Base-by-base conservation (phyloP, 1,140 invertebrate species). In the Calosoma granatense region DNA sequence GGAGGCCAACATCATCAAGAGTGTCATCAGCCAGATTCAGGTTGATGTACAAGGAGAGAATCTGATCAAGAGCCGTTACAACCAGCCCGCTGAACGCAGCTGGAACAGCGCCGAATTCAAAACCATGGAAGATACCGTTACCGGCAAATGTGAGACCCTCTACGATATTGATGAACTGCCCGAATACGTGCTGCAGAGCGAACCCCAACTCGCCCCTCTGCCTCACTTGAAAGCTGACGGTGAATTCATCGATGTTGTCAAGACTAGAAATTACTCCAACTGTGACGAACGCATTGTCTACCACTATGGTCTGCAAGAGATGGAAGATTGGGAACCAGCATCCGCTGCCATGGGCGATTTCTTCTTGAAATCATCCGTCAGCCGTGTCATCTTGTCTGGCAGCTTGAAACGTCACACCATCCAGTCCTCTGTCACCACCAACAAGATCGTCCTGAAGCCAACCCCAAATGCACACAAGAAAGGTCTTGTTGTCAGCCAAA, bases 121-220 rank as follows among this genome's bases (percentile, higher is more conserved):
- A 56, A 79, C 78, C 23, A 81, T 85, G 79, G 86, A 88, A 70
- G 77, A 81, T 58, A 79, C 83, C 4, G 77, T 87, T 20, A 78
- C 76, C 61, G 86, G 86, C 47, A 77, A 79, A 65, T 84, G 81
- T 63, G 81, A 85, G 66, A 83, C 82, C 9, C 57, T 79, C 0
- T 87, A 87, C 68, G 78, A 83, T 20, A 77, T 87, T 6, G 73
- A 74, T 14, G 78, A 77, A 1, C 68, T 84, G 22, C 70, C 79
- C 2, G 66, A 78, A 19, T 75, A 78, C 58, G 66, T 76, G 62
- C 12, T 75, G 1, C 60, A 71, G 52, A 43, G 55, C 17, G 64
- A 74, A 51, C 77, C 77, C 2, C 71, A 80, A 64, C 69, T 82
- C 22, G 74, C 70, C 1, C 80, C 81, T 2, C 67, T 77, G 21